Percentiles rank a stretch among this genome's conserved stretches.
These are phyloP conservation scores for Zelostemma sp. DNA, from an alignment of 1,140 invertebrate genomes.

Conservation along the genomic window DNA sequence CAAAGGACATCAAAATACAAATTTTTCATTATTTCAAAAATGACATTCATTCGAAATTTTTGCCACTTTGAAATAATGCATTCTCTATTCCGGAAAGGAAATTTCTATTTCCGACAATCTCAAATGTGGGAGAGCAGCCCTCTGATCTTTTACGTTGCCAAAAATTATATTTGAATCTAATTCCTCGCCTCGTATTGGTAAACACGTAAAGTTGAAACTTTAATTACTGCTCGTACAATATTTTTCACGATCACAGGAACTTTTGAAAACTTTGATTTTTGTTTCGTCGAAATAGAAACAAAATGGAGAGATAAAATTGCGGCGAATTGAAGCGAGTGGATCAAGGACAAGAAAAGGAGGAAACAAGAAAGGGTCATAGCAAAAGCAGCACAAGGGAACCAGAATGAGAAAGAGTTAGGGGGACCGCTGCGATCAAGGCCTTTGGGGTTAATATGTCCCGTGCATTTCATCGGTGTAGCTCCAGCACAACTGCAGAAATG, in stretches of 20 bases:
- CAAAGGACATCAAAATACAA: too few species aligned
- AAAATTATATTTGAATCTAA: conserved; percentile 30
- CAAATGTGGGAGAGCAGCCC: conserved; percentile 2
- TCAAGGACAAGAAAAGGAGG: conserved; percentile 26
- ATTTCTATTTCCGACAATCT: conserved; percentile 31
- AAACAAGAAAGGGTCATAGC: conserved; percentile 18
- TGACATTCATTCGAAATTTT: too few species aligned
- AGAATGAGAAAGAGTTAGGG: conserved; percentile 2
- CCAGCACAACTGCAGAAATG: conserved; percentile 2
- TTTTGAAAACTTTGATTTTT: too few species aligned
- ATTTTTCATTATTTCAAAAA: too few species aligned
- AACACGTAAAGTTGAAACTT: not conserved
- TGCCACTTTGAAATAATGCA: too few species aligned
- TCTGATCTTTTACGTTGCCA: conserved; percentile 19
- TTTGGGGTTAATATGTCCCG: conserved; percentile 38
- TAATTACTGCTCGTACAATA: too few species aligned
- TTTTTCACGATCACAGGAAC: too few species aligned
- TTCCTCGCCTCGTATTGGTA: not conserved
- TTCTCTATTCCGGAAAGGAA: conserved; percentile 11
- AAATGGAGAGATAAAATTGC: conserved; percentile 12
- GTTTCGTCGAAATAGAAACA: too few species aligned
- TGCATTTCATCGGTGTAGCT: conserved; percentile 14
- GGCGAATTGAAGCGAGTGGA: not conserved
- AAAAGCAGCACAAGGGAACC: conserved; percentile 7
- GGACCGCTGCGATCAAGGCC: conserved; percentile 35